Percentiles rank a stretch among this genome's conserved stretches.
Conservation (phyloP, 1,140 invertebrate species). For the Leguminivora glycinivorella region DNA sequence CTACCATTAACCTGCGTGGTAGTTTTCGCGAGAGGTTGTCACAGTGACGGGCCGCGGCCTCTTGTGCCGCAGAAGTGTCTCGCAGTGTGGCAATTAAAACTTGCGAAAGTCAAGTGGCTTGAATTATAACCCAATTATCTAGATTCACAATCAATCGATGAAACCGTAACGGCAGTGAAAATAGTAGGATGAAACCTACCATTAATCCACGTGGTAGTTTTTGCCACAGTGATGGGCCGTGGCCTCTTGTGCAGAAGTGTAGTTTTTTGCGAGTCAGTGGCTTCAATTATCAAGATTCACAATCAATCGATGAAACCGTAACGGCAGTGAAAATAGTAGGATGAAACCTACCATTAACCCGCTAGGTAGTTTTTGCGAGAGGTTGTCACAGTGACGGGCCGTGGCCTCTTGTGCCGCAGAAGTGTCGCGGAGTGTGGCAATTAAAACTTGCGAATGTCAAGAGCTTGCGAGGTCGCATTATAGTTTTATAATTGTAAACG, state of each 20-base stretch:
- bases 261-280: too few species aligned
- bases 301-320: too few species aligned
- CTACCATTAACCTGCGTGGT: too few species aligned
- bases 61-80: slow-evolving; percentile 54
- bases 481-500: slow-evolving; percentile 64
- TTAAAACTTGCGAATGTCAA: slow-evolving; percentile 77
- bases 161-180: too few species aligned
- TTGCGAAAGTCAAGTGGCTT: too few species aligned
- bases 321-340: slow-evolving; percentile 40
- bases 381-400: slow-evolving; percentile 51
- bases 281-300: too few species aligned
- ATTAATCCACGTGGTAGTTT: slow-evolving; percentile 53
- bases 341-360: slow-evolving; percentile 51
- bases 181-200: slow-evolving; percentile 48
- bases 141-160: too few species aligned
- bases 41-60: slow-evolving; percentile 47
- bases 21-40: too few species aligned
- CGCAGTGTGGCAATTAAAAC: too few species aligned
- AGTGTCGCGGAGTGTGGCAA: slow-evolving; percentile 65
- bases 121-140: too few species aligned
- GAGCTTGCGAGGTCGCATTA: slow-evolving; percentile 51
- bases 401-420: slow-evolving; percentile 51
- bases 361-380: slow-evolving; percentile 53
- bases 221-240: slow-evolving; percentile 50
- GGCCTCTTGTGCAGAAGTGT: slow-evolving; percentile 51